Base-by-base conservation (phyloP, 2,113 vertebrate species). In the Montifringilla adamsi region DNA sequence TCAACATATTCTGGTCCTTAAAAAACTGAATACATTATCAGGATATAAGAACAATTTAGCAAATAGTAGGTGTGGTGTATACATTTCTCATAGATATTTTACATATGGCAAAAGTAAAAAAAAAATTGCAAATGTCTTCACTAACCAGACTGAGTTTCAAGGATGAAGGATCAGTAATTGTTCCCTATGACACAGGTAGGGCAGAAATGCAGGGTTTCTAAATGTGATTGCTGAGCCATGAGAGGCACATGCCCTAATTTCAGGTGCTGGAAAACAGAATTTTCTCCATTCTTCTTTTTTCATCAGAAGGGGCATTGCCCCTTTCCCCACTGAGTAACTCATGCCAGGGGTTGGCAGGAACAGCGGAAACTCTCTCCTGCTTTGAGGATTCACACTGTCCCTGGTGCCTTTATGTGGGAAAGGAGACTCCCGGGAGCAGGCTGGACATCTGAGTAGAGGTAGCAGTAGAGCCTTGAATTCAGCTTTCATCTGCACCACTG, bases 391-490 rank as follows among this genome's bases (percentile, higher is more conserved):
- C 44, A 17, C 6, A 13, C 35, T 28, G 15, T 93, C 21, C n/a
- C 20, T 73, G 53, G 6, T 83, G 28, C 44, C 20, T 59, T 37
- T 22, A 31, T 26, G 10, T 58, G 50, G 28, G 33, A 75, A 70
- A 63, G 47, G 63, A 64, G 30, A 33, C 53, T 84, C n/a, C 41
- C 6, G 37, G 39, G 46, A 49, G 13, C 22, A 62, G 44, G 28
- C 10, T 60, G n/a, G 27, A 26, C 0, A 0, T 30, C 33, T 49
- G 41, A 13, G 31, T 67, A 37, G 17, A n/a, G 44, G 31, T 28
- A 79, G 70, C 22, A 83, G n/a, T 20, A 56, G 53, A 79, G 24
- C 46, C 60, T 87, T 77, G 75, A 67, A 84, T 92, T 87, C 6
- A 37, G 49, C 18, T 86, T 93, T 81, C 7, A 18, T 50, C 37